Base-by-base conservation (phyloP, 2,113 vertebrate genomes). In the Lathamus discolor region DNA sequence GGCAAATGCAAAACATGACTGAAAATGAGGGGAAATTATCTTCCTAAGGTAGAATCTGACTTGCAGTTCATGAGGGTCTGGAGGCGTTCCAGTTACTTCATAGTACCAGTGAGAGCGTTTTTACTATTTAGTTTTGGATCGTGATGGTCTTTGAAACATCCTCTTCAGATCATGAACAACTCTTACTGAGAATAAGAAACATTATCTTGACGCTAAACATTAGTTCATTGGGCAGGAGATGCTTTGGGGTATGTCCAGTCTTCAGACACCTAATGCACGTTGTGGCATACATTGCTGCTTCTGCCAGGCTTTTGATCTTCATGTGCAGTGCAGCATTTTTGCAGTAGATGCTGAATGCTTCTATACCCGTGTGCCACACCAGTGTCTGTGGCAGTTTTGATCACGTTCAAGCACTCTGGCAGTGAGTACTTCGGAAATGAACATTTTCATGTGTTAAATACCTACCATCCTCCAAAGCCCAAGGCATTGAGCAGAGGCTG, bases 21-120 rank as follows among this genome's bases (percentile, higher is more conserved):
- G 90, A 43, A 92, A 84, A 61, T 41, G 33, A 93, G 83, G 87
- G 92, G 84, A 68, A 81, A 12, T 68, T 3, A 33, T 52, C 35
- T 94, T 91, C 63, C 52, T 12, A 2, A 75, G 74, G 46, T 57
- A 39, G 49, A 76, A 9, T 66, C 80, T 74, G 63, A 55, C 52
- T 39, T 33, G 59, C 52, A 74, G 86, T 52, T 83, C 54, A 2
- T 2, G 9, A 68, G 37, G 66, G 46, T 31, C 80, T 67, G 62
- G 66, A 81, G 64, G 33, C 79, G 54, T 81, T 68, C 49, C 7
- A 67, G 2, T 75, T 86, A n/a, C 14, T 64, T 69, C 41, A 3
- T 37, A 18, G 69, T 55, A 27, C 52, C 25, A 27, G 33, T 85
- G 51, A 69, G 62, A 83, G 37, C 39, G 0, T 49, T 83, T 73